These are phyloP conservation scores for Trissolcus basalis DNA, from an alignment of 1,140 invertebrate species.

Conservation along the genomic window DNA sequence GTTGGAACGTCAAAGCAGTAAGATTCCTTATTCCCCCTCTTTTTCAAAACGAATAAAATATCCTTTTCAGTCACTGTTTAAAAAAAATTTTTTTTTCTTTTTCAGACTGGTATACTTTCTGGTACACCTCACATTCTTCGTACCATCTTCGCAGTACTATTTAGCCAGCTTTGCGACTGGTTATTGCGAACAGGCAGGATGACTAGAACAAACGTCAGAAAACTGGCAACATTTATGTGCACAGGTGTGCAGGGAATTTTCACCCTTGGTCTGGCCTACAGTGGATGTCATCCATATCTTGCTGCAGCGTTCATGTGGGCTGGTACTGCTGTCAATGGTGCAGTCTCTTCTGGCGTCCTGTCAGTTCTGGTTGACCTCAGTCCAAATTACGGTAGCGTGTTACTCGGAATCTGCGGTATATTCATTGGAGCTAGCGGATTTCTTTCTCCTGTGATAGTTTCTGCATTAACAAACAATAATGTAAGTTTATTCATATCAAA, in stretches of 20 bases:
- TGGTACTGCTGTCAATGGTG: constrained; percentile 80
- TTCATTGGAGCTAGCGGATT: constrained; percentile 77
- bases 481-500: constrained; percentile 69
- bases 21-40: constrained; percentile 18
- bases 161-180: constrained; percentile 80
- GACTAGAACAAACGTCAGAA: constrained; percentile 80
- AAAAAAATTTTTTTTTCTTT: no score
- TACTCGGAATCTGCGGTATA: constrained; percentile 79
- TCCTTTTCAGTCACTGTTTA: no score
- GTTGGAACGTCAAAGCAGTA: constrained; percentile 87
- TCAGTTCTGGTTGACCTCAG: constrained; percentile 81
- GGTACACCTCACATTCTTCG: constrained; percentile 81
- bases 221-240: constrained; percentile 79
- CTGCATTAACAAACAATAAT: constrained; percentile 78
- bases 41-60: no score
- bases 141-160: constrained; percentile 79
- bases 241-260: constrained; percentile 78
- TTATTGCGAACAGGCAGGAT: constrained; percentile 78
- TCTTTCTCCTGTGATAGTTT: constrained; percentile 79
- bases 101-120: constrained; percentile 80
- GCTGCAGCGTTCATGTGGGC: constrained; percentile 80
- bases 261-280: constrained; percentile 78
- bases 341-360: constrained; percentile 80
- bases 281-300: constrained; percentile 79
- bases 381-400: constrained; percentile 82